Evolutionary conservation across 2,888 invertebrate species (phyloP), one percentile per base, ranked within the genome.

Genomic region (Pyrrhopygopsis socrates): DNA sequence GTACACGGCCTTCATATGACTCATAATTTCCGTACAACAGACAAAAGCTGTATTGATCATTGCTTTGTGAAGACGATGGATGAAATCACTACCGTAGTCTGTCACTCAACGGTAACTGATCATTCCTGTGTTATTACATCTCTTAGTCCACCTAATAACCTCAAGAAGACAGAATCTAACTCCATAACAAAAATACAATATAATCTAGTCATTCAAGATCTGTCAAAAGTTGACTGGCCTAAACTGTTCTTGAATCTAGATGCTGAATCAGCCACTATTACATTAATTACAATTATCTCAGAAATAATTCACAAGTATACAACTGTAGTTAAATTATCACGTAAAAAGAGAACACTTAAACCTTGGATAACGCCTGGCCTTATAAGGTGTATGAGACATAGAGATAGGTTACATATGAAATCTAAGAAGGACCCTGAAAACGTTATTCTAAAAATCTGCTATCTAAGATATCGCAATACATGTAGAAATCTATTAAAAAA

Each of bases 381-480:
- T 22, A 73, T 73, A 54, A 54, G 73, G 30, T 73, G 73, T 18
- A 73, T 73, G 54, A 24, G 30, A 30, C 50, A 73, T n/a, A 73
- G 73, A 54, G 73, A 73, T 15, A 29, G 73, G 22, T 54, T 73
- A 13, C 54, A 73, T 54, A n/a, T 1, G 3, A 73, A 73, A 30
- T 30, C 27, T 2, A 54, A 41, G 30, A 54, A 73, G 11, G 50
- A 73, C 30, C 54, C 73, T 22, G 11, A 54, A 54, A 73, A 73
- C 30, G n/a, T 73, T n/a, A 54, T 73, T 45, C 30, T 73, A 54
- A 73, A 54, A 73, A 73, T 73, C 4, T 30, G n/a, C 11, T 73
- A 73, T 22, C n/a, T 54, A 30, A 29, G 73, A 30, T 73, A 73
- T 6, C 73, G 73, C 6, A 73, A 73, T 11, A 73, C 50, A 11